Evolutionary conservation across 2,797 vertebrate species (phyloP).

Genomic region (Notamacropus eugenii): DNA sequence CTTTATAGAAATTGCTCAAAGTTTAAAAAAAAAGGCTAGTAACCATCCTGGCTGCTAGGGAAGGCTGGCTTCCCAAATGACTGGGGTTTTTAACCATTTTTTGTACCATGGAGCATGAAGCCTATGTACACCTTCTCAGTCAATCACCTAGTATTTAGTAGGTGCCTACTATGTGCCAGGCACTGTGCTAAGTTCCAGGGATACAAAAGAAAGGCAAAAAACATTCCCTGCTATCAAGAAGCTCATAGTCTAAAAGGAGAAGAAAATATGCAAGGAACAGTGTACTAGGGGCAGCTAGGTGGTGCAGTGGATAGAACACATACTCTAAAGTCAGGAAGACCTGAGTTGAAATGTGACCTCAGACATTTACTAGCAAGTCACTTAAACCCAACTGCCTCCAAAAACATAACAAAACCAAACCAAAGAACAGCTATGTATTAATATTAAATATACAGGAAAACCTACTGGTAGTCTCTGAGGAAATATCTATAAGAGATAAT

Average conservation of each 20-base stretch:
- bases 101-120: background rate
- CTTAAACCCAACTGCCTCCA: no score
- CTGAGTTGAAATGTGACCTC: no score
- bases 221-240: background rate
- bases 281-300: background rate
- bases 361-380: no score
- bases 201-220: background rate
- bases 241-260: background rate
- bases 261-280: background rate
- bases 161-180: background rate
- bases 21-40: background rate
- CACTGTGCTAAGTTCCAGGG: background rate
- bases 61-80: background rate
- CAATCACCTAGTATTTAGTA: background rate
- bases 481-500: no score
- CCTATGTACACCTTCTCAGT: background rate
- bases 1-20: background rate
- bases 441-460: no score
- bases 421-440: background rate
- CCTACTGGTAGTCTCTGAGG: no score
- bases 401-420: no score
- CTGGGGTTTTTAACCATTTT: background rate
- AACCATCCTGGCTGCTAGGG: background rate
- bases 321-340: no score
- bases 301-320: no score